Percentiles rank a stretch among this genome's conserved stretches.
These are phyloP conservation scores for Halocynthia aurantium DNA, from an alignment of 23 tunicate species.

Conservation along the genomic window DNA sequence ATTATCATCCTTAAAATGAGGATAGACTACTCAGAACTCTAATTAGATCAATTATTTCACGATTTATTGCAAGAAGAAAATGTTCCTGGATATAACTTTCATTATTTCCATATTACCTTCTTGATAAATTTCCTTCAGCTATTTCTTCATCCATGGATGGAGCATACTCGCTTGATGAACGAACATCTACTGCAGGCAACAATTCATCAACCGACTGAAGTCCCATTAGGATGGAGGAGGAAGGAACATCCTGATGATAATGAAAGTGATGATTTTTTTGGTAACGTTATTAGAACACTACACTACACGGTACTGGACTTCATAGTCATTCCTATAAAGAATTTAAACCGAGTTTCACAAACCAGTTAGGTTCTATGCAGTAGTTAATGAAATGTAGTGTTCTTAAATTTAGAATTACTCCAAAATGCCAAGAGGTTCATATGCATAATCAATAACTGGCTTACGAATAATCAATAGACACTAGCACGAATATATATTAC, in stretches of 20 bases:
- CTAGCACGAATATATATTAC: neutral
- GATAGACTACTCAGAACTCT: too few species aligned
- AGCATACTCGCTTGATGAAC: conserved; percentile 9
- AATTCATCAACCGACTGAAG: conserved; percentile 25
- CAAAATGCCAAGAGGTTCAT: too few species aligned
- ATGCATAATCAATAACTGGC: too few species aligned
- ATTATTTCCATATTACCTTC: neutral
- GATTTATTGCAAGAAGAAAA: too few species aligned
- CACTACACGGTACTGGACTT: too few species aligned
- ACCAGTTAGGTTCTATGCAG: neutral
- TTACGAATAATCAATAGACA: neutral
- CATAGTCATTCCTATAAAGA: too few species aligned
- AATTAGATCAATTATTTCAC: too few species aligned
- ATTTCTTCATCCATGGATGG: conserved; percentile 20
- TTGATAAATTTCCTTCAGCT: neutral
- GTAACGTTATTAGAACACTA: too few species aligned
- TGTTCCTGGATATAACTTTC: too few species aligned
- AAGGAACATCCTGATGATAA: neutral
- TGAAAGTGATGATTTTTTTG: neutral
- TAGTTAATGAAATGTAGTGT: neutral
- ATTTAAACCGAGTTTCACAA: too few species aligned
- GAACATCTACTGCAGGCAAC: neutral
- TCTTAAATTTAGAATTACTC: too few species aligned
- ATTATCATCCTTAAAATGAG: too few species aligned
- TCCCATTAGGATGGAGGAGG: conserved; percentile 7